phyloP scores from a whole-genome alignment of 2,888 invertebrate genomes.

The Dolichomitus sp. region DNA sequence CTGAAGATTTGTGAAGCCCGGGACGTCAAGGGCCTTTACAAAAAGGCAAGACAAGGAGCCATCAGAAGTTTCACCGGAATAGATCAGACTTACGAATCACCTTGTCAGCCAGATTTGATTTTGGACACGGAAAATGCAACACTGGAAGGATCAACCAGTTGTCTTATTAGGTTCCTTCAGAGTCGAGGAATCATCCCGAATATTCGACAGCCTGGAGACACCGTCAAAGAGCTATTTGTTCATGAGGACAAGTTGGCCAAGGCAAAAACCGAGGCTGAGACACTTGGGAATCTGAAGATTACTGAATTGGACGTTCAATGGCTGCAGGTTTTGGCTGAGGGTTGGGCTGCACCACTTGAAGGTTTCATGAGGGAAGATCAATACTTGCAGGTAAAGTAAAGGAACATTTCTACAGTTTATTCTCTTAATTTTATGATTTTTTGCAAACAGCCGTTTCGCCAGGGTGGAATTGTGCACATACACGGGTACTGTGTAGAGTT shows the following conservation, averaged over 20 bases:
- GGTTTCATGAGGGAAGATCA: conserved; percentile 99
- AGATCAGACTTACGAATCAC: conserved; percentile 96
- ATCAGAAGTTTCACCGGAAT: conserved; percentile 96
- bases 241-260: conserved; percentile 38
- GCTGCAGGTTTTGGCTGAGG: conserved; percentile 98
- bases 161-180: conserved; percentile 94
- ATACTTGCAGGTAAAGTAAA: conserved; percentile 90
- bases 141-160: conserved; percentile 94
- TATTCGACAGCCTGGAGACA: conserved; percentile 82
- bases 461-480: too few relatives aligned
- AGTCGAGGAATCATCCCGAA: conserved; percentile 89
- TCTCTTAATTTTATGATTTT: not conserved
- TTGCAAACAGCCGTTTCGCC: too few relatives aligned
- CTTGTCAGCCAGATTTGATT: conserved; percentile 93
- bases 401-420: not conserved
- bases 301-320: conserved; percentile 96
- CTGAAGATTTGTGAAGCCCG: conserved; percentile 96
- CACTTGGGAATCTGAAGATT: conserved; percentile 92
- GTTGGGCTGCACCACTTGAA: conserved; percentile 98
- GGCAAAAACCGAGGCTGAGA: conserved; percentile 91
- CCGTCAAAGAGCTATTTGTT: conserved; percentile 85
- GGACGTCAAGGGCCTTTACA: conserved; percentile 98
- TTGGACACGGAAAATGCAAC: conserved; percentile 93
- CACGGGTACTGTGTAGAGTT: too few relatives aligned
- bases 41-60: conserved; percentile 97